A percentile compares a stretch with the other conserved stretches of the same genome.
Evolutionary conservation across 2,113 vertebrate genomes (phyloP).

Genomic region (Calonectris borealis): DNA sequence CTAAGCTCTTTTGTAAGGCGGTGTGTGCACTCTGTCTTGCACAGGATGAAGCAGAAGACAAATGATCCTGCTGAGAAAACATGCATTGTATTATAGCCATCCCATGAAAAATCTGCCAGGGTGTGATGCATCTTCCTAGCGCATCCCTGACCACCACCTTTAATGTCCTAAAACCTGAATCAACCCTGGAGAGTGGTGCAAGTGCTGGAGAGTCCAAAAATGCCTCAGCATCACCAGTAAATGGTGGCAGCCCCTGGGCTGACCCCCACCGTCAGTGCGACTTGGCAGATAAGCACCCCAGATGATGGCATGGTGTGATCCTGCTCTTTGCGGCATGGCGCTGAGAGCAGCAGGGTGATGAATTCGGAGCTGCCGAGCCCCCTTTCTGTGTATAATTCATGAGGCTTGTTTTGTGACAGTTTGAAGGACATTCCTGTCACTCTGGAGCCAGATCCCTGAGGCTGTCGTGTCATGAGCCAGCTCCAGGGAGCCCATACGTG

Average conservation of each 20-base stretch:
- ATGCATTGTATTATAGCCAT: not conserved
- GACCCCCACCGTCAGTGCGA: not conserved
- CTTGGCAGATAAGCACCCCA: not conserved
- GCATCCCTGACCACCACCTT: not conserved
- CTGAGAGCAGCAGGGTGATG: not conserved
- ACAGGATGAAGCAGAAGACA: not conserved
- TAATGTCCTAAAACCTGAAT: not conserved
- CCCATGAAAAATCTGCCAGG: not conserved
- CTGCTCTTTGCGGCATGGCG: not conserved
- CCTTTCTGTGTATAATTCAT: not conserved
- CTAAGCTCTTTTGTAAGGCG: not conserved
- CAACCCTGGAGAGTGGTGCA: not conserved
- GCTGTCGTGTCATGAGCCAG: not conserved
- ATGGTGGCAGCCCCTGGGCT: not conserved
- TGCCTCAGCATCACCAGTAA: not conserved
- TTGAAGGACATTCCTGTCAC: conserved; percentile 7
- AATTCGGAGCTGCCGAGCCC: not conserved
- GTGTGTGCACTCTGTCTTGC: not conserved
- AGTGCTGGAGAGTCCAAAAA: not conserved
- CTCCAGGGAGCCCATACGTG: not conserved
- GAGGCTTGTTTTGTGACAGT: not conserved
- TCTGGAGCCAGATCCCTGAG: not conserved
- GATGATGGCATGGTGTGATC: not conserved
- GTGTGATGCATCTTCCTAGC: not conserved
- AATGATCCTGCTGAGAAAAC: not conserved